Conservation (phyloP, 2,797 vertebrate species). For the Parambassis ranga region DNA sequence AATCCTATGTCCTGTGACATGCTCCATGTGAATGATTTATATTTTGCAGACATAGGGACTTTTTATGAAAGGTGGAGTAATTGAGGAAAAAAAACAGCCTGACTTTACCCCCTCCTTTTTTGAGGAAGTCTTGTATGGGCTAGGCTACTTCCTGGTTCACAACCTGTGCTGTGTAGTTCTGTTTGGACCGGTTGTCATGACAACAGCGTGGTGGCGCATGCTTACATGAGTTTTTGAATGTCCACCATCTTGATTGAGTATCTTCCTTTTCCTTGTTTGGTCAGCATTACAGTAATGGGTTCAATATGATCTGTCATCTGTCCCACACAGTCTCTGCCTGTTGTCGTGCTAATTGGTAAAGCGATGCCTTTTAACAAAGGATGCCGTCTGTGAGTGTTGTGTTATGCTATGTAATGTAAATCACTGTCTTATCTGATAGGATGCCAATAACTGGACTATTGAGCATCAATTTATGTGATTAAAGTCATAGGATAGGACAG, state of each 20-base stretch:
- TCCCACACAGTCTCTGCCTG: constrained; percentile 50
- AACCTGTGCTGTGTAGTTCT: constrained; percentile 10
- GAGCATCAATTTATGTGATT: background rate
- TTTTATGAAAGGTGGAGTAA: constrained; percentile 24
- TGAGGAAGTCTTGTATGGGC: constrained; percentile 63
- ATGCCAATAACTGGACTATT: constrained; percentile 15
- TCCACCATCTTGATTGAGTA: background rate
- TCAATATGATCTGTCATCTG: constrained; percentile 8
- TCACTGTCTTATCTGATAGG: background rate
- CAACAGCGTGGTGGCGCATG: too few species aligned
- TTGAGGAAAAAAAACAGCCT: constrained; percentile 17
- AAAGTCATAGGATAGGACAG: too few species aligned
- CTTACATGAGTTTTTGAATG: too few species aligned
- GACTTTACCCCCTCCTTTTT: constrained; percentile 13
- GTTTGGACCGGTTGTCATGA: constrained; percentile 61
- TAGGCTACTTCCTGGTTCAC: constrained; percentile 65
- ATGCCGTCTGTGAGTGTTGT: background rate
- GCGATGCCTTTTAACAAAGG: constrained; percentile 1
- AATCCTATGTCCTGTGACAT: constrained; percentile 34
- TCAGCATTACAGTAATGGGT: constrained; percentile 37
- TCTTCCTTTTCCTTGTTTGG: background rate
- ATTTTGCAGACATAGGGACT: constrained; percentile 28
- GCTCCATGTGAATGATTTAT: constrained; percentile 60
- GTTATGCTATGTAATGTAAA: too few species aligned
- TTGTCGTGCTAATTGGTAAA: constrained; percentile 19